Evolutionary conservation across 2,113 vertebrate species (phyloP).

Genomic region (Hippocampus mohnikei): DNA sequence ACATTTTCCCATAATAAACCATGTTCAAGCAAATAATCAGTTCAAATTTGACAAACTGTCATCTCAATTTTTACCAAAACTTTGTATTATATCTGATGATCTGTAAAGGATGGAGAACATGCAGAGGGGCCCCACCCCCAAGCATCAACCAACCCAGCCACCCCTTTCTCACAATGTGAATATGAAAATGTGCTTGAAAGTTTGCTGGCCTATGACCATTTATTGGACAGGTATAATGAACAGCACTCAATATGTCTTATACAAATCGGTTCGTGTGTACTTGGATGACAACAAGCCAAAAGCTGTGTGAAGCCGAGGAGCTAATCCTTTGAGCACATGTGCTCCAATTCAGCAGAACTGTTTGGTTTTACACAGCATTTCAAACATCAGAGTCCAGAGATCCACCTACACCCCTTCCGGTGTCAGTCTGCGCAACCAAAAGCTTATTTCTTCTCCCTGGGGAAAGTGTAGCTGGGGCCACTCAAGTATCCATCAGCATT

Average conservation of each 20-base stretch:
- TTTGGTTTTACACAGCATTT: constrained; percentile 25
- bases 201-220: neutral
- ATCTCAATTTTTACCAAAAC: too few species aligned
- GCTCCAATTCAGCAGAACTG: constrained; percentile 16
- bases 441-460: constrained; percentile 21
- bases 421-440: constrained; percentile 10
- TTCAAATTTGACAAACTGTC: too few species aligned
- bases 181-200: too few species aligned
- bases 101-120: too few species aligned
- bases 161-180: too few species aligned
- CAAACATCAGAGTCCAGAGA: constrained; percentile 13
- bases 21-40: too few species aligned
- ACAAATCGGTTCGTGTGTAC: neutral
- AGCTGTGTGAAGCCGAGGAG: constrained; percentile 6
- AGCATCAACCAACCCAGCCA: too few species aligned
- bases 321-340: constrained; percentile 29
- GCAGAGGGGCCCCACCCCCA: too few species aligned
- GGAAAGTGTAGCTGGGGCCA: constrained; percentile 36
- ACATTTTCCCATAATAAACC: too few species aligned
- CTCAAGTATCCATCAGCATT: constrained; percentile 57
- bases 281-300: neutral
- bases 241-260: neutral
- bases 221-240: neutral
- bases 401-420: neutral
- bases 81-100: too few species aligned